Base-by-base conservation (phyloP, 2,888 invertebrate species). In the Drosophila neonasuta region DNA sequence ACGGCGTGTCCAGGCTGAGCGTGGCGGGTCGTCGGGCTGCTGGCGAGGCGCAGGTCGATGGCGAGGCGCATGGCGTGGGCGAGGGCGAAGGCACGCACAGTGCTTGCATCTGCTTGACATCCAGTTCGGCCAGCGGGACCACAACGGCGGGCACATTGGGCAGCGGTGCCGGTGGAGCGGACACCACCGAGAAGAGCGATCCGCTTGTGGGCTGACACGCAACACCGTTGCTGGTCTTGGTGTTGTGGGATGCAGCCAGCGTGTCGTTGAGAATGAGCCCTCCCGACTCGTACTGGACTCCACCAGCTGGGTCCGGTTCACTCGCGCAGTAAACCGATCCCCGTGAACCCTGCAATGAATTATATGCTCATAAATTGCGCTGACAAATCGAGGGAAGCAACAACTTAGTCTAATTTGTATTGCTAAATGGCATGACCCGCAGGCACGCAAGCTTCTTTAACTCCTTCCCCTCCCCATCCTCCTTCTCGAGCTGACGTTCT, bases 151-250 rank as follows among this genome's bases (percentile, higher is more conserved):
- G 62, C 46, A 54, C 48, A 6, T 10, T 91, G 41, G 92, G 92
- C 67, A 79, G 55, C 20, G 81, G 76, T 13, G 86, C 81, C 1
- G 93, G 92, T 1, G 94, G 94, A 0, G 95, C 95, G 7, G 95
- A 94, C 79, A 94, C 94, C 73, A 95, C 93, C 11, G 94, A 94
- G 85, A 94, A 92, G 48, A 94, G 87, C 0, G 94, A 94, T 0
- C 94, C 93, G 4, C 92, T 82, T 20, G 89, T 80, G 17, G 88
- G 82, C 55, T 90, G 89, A 54, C 88, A 83, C 61, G 46, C 74
- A 86, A 85, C 64, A 82, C 68, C 44, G 79, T 82, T 50, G 78
- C 82, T 39, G 86, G 75, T 44, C 79, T 86, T 57, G 79, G 83
- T 46, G 82, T 83, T 58, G 82, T 13, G 15, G 15, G 7, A 41